Conservation (phyloP, 2,113 vertebrate species). For the Myotis lucifugus region DNA sequence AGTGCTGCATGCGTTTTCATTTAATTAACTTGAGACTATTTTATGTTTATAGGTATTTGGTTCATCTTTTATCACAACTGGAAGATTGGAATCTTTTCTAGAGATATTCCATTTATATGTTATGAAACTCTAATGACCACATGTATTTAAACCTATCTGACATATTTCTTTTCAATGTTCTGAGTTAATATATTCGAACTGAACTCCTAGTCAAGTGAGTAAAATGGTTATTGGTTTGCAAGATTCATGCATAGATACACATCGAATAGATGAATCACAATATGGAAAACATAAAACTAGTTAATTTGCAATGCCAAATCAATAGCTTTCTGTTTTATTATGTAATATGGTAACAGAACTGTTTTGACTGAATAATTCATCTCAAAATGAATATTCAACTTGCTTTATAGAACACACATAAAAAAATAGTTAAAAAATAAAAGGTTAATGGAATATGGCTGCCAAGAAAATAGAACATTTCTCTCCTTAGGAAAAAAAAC, state of each 20-base stretch:
- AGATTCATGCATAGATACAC: slow-evolving; percentile 36
- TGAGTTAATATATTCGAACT: slow-evolving; percentile 45
- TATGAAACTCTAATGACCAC: slow-evolving; percentile 29
- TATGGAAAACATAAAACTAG: slow-evolving; percentile 51
- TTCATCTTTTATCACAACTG: slow-evolving; percentile 51
- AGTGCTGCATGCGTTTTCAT: not conserved
- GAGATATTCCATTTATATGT: slow-evolving; percentile 21
- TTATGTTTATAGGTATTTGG: slow-evolving; percentile 43
- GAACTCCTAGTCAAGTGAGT: not conserved
- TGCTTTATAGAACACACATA: not conserved
- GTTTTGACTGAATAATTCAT: slow-evolving; percentile 69
- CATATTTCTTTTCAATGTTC: not conserved
- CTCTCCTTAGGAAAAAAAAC: slow-evolving; percentile 12
- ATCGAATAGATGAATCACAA: slow-evolving; percentile 46
- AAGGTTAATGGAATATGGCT: not conserved
- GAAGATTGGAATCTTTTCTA: not conserved
- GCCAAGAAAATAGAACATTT: slow-evolving; percentile 49
- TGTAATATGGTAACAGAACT: slow-evolving; percentile 27
- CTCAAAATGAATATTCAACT: slow-evolving; percentile 29
- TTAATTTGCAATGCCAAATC: slow-evolving; percentile 61
- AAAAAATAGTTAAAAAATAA: not conserved
- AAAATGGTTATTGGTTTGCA: slow-evolving; percentile 37
- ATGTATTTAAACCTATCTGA: slow-evolving; percentile 57
- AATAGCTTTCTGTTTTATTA: slow-evolving; percentile 42
- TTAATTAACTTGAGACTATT: slow-evolving; percentile 1